Evolutionary conservation across 2,888 invertebrate genomes (phyloP).

Genomic region (Panorpa germanica): DNA sequence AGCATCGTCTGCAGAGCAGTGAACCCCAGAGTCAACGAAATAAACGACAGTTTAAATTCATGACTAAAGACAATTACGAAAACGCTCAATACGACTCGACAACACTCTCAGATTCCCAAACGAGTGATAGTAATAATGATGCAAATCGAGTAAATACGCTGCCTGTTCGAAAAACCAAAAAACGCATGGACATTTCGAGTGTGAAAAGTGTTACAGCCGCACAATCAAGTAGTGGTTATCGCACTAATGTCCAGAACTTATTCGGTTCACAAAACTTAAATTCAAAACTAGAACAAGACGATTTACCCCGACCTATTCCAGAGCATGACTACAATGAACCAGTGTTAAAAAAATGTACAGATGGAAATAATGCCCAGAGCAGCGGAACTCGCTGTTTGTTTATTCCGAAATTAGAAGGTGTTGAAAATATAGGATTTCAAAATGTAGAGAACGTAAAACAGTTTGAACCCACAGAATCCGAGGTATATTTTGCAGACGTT

Average conservation of each 20-base stretch:
- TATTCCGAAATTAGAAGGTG: conserved; percentile 28
- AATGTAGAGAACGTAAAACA: conserved; percentile 33
- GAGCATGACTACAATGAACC: conserved; percentile 21
- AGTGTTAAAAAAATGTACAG: conserved; percentile 20
- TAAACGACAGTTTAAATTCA: conserved; percentile 20
- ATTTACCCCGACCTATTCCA: conserved; percentile 14
- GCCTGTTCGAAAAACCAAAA: conserved; percentile 33
- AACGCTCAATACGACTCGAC: conserved; percentile 31
- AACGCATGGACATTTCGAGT: conserved; percentile 27
- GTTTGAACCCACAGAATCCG: conserved; percentile 51
- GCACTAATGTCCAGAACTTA: conserved; percentile 28
- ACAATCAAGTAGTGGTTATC: conserved; percentile 16
- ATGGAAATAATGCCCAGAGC: conserved; percentile 14
- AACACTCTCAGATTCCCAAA: conserved; percentile 23
- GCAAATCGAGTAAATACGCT: conserved; percentile 26
- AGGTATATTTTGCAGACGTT: conserved; percentile 72
- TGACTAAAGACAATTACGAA: conserved; percentile 31
- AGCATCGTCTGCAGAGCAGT: conserved; percentile 14
- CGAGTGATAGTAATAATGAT: conserved; percentile 21
- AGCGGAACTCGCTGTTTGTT: conserved; percentile 15
- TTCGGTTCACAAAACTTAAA: conserved; percentile 16
- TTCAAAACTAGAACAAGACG: conserved; percentile 15
- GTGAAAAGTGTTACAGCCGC: conserved; percentile 24
- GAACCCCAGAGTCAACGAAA: conserved; percentile 11
- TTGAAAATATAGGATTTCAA: conserved; percentile 61